Evolutionary conservation across 1,140 invertebrate genomes (phyloP).

Genomic region (Euura saliciscinereae): DNA sequence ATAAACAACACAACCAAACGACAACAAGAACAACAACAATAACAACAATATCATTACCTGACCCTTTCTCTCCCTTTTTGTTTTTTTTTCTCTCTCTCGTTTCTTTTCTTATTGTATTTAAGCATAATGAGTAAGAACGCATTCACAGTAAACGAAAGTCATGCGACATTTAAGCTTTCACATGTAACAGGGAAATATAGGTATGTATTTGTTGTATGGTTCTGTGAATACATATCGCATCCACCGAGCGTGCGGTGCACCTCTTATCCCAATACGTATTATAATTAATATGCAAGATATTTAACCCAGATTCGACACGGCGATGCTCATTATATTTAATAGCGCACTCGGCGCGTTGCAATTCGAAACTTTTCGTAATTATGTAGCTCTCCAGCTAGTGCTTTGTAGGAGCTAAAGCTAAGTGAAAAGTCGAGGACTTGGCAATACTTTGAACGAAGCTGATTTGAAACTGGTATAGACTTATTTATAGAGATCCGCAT

Average conservation of each 20-base stretch:
- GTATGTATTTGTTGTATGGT: not conserved
- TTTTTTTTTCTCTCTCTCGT: not conserved
- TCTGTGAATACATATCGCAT: not conserved
- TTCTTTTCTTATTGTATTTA: not conserved
- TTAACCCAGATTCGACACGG: not conserved
- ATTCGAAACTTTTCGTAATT: not conserved
- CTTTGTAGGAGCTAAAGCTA: no score
- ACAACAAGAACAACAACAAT: constrained; percentile 36
- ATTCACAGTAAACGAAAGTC: constrained; percentile 38
- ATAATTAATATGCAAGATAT: not conserved
- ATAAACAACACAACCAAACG: constrained; percentile 61
- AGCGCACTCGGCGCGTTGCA: not conserved
- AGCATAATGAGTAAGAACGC: not conserved
- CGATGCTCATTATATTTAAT: not conserved
- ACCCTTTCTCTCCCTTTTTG: not conserved
- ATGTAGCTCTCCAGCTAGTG: no score
- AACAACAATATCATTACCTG: not conserved
- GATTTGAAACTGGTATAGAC: no score
- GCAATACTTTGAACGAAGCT: no score
- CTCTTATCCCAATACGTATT: not conserved
- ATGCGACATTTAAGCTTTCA: constrained; percentile 59
- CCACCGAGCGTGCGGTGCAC: not conserved
- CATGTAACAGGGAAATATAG: constrained; percentile 34
- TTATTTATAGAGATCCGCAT: no score
- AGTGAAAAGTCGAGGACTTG: no score